Percentiles rank a stretch among this genome's conserved stretches.
phyloP scores from a whole-genome alignment of 2,888 invertebrate genomes.

The Rosalia funebris region DNA sequence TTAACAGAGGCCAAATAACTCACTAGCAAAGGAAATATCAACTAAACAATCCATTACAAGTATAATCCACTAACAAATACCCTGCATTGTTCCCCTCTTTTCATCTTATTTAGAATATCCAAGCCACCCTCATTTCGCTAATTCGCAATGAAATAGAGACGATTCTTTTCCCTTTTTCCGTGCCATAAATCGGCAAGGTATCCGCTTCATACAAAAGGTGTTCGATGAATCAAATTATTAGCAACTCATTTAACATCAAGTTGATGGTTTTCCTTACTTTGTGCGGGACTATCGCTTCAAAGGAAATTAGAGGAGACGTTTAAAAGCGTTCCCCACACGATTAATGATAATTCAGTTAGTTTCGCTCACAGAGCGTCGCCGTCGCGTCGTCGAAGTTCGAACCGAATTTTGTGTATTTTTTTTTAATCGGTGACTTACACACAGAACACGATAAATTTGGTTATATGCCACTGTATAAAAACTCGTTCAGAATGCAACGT shows the following conservation, averaged over 20 bases:
- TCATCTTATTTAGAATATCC: background rate
- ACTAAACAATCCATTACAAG: background rate
- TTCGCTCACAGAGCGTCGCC: background rate
- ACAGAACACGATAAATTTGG: no score
- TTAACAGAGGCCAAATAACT: no score
- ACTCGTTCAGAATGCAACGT: no score
- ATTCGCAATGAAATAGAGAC: background rate
- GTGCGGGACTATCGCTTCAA: constrained; percentile 8
- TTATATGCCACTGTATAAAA: no score
- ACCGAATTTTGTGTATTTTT: no score
- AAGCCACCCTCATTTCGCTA: background rate
- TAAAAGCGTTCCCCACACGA: constrained; percentile 25
- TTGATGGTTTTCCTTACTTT: constrained; percentile 22
- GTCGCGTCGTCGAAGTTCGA: no score
- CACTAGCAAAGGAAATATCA: no score
- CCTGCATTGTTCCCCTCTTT: no score
- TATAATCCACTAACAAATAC: background rate
- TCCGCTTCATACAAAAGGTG: constrained; percentile 4
- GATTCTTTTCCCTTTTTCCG: background rate
- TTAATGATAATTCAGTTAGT: constrained; percentile 8
- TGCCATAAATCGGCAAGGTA: background rate
- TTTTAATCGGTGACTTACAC: no score
- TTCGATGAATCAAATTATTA: constrained; percentile 20
- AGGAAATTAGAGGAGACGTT: constrained; percentile 17
- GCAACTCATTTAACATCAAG: constrained; percentile 15